These are phyloP conservation scores for Pollachius pollachius DNA, from an alignment of 2,113 vertebrate genomes.

Conservation along the genomic window DNA sequence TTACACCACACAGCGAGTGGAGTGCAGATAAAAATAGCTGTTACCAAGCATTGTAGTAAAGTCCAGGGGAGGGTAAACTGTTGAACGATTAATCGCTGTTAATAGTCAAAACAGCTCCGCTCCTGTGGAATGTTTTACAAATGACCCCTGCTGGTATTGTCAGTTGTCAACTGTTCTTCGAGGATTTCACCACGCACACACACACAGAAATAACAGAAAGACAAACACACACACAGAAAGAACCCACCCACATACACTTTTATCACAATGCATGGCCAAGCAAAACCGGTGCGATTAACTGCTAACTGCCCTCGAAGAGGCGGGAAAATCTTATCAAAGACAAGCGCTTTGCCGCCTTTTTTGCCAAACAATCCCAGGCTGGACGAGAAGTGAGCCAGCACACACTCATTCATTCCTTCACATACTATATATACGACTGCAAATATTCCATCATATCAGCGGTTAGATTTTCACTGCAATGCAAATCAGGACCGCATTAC, in stretches of 20 bases:
- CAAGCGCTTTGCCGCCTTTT: background rate
- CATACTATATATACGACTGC: background rate
- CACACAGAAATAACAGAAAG: too few species aligned
- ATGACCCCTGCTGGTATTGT: conserved; percentile 13
- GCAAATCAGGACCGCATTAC: background rate
- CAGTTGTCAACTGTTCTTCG: background rate
- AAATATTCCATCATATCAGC: background rate
- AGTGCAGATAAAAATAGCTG: too few species aligned
- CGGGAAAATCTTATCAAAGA: conserved; percentile 41
- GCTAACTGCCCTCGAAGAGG: conserved; percentile 41
- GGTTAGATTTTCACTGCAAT: background rate
- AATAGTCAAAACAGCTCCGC: conserved; percentile 22
- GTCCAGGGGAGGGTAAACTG: too few species aligned
- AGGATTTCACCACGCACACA: background rate
- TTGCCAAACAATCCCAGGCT: background rate
- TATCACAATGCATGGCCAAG: conserved; percentile 8
- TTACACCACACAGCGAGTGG: too few species aligned
- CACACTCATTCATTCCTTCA: background rate
- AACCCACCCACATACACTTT: too few species aligned
- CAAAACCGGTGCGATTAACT: conserved; percentile 35
- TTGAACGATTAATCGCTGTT: too few species aligned
- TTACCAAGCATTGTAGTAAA: too few species aligned
- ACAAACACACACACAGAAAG: too few species aligned
- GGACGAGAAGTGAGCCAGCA: background rate
- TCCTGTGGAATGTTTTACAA: conserved; percentile 33